Evolutionary conservation across 2,888 invertebrate species (phyloP), one percentile per base, ranked within the genome.

Genomic region (Eremobia ochroleuca): DNA sequence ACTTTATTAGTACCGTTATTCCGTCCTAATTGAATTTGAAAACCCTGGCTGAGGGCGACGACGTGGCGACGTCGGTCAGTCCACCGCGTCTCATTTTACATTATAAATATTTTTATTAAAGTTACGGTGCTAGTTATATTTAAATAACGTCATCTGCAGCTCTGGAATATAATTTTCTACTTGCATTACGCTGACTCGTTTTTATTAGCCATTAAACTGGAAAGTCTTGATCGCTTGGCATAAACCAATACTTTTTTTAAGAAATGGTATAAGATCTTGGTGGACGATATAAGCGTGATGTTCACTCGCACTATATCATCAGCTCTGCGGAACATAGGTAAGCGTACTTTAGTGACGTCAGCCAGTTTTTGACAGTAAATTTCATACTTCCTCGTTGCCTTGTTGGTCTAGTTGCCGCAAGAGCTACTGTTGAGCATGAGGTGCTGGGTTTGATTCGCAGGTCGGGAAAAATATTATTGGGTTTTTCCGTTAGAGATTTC

Each of bases 1-100:
- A 1, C 46, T 31, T 31, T 67, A 79, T 75, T 75, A 67, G 25
- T 34, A 4, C 15, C 25, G 49, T 68, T 76, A 81, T 76, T 58
- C 40, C 40, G 34, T 46, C 37, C 6, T 80, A 49, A 80, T 69
- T 76, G 21, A 64, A 69, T 80, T 68, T 59, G 34, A 28, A 46
- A 68, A 40, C 9, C 46, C 34, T 46, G n/a, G n/a, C 25, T 64
- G 76, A 37, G 28, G 31, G 55, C 64, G 49, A n/a, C 43, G 74
- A 37, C 43, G 65, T 31, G 49, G 1, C n/a, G 43, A 40, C 31
- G 34, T 66, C 21, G 52, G 52, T n/a, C 40, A 49, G 34, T 28
- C 40, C 37, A 43, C 55, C 55, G 34, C 46, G 15, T 49, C 49
- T 52, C 21, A 82, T 76, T 70, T 65, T 31, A 77, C n/a, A n/a